Evolutionary conservation across 2,797 vertebrate genomes (phyloP), one percentile per base, ranked within the genome.

Genomic region (Thripadectes ignobilis): DNA sequence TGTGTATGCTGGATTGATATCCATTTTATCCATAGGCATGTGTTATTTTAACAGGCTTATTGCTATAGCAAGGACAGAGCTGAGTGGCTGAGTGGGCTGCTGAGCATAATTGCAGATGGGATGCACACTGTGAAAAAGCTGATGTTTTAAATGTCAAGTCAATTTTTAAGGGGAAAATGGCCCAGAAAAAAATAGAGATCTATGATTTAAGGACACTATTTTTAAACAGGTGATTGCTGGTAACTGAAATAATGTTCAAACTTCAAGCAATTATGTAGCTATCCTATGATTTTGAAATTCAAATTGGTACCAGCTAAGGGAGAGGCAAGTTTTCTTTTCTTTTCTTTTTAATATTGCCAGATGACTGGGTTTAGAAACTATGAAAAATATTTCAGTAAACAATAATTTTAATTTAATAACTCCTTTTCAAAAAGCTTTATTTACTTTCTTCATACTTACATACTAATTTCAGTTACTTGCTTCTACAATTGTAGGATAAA

Each of bases 111-210:
- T 97, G 83, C 85, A 78, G 90, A 92, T 80, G 58, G 75, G 85
- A 94, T 88, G 69, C 91, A 95, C 67, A 68, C 93, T 92, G 93
- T 93, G 95, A 93, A 95, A 97, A 96, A 96, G 77, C 93, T 91
- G 96, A 92, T 95, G 93, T 93, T 97, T 97, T 93, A 97, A 97
- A 96, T 96, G 96, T 97, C 96, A 97, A 96, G 69, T 82, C 94
- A 96, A 94, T 96, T 97, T 89, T 96, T 93, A 92, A 92, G 80
- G 84, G 43, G 63, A 95, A 96, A 94, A 87, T 90, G 75, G 67
- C 23, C 82, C 55, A 88, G 75, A 68, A 95, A 93, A 92, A 93
- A 79, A 85, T 69, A 95, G 12, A 84, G 54, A 91, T 89, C 69
- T 93, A 30, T 82, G 85, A 96, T 95, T 91, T 91, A 85, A 89